These are phyloP conservation scores for Leucopternis melanops DNA, from an alignment of 2,113 vertebrate species.

Conservation along the genomic window DNA sequence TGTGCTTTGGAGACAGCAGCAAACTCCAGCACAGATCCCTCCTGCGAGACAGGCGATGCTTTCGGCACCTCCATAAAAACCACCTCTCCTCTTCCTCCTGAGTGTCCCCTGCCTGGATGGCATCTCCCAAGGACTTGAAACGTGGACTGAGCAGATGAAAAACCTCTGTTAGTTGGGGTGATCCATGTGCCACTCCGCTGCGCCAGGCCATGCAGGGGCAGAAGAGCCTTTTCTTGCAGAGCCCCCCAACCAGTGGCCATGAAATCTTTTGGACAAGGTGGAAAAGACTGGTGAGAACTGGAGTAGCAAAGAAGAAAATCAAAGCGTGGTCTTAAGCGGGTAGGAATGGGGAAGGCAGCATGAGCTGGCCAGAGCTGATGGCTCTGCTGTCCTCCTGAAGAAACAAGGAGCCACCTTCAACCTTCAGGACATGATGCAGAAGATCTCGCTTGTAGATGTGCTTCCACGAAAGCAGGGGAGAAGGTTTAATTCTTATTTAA, in stretches of 20 bases:
- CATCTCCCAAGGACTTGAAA: not conserved
- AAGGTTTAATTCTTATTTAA: not conserved
- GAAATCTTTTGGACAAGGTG: not conserved
- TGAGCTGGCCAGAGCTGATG: not conserved
- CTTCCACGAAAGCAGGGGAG: not conserved
- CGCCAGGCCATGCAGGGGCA: rapidly evolving
- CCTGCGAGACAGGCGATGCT: not conserved
- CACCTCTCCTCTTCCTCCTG: not conserved
- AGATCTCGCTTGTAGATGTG: not conserved
- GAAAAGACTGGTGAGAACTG: not conserved
- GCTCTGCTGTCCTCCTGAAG: not conserved
- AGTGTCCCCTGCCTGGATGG: not conserved
- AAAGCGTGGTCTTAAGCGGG: not conserved
- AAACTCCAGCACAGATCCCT: not conserved
- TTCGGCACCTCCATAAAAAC: not conserved
- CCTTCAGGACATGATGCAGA: not conserved
- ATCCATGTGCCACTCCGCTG: rapidly evolving
- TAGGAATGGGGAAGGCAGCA: not conserved
- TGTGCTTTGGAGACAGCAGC: not conserved
- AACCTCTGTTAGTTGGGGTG: not conserved
- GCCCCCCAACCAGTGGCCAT: not conserved
- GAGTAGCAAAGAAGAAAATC: not conserved
- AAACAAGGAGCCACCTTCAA: not conserved
- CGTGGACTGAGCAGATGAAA: not conserved
- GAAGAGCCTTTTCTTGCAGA: not conserved